Evolutionary conservation across 2,797 vertebrate species (phyloP).

Genomic region (Gymnothorax javanicus): DNA sequence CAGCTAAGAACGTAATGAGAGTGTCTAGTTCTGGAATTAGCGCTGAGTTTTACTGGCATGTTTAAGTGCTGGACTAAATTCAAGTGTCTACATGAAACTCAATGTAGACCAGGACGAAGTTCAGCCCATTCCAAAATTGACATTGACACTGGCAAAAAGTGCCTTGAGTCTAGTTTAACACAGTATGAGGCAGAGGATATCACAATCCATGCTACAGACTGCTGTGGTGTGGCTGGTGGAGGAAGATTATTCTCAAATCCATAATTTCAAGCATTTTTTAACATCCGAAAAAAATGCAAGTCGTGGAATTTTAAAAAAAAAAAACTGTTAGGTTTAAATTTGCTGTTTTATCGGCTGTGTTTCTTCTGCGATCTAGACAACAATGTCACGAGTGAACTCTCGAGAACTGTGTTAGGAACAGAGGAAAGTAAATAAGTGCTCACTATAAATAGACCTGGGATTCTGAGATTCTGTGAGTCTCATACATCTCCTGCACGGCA

Average conservation of each 20-base stretch:
- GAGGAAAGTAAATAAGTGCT: neutral
- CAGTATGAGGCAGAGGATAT: neutral
- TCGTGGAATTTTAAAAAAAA: neutral
- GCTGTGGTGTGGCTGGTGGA: neutral
- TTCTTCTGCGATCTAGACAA: neutral
- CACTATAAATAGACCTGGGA: neutral
- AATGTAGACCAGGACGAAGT: too few species aligned
- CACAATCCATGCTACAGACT: neutral
- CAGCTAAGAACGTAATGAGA: neutral
- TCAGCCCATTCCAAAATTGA: too few species aligned
- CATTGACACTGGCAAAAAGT: neutral
- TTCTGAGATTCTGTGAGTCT: neutral
- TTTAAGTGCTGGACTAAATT: too few species aligned
- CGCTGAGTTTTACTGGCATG: too few species aligned
- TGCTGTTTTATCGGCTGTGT: neutral
- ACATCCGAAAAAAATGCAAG: conserved; percentile 27
- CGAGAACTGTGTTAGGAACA: neutral
- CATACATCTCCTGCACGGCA: neutral
- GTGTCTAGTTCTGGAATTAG: too few species aligned
- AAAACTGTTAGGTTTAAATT: neutral
- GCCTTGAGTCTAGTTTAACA: neutral
- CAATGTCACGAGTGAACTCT: neutral
- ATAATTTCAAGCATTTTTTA: conserved; percentile 34
- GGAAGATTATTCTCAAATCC: conserved; percentile 12
- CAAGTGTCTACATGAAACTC: too few species aligned